These are phyloP conservation scores for Chrysocyon brachyurus DNA, from an alignment of 2,797 vertebrate genomes.

Conservation along the genomic window DNA sequence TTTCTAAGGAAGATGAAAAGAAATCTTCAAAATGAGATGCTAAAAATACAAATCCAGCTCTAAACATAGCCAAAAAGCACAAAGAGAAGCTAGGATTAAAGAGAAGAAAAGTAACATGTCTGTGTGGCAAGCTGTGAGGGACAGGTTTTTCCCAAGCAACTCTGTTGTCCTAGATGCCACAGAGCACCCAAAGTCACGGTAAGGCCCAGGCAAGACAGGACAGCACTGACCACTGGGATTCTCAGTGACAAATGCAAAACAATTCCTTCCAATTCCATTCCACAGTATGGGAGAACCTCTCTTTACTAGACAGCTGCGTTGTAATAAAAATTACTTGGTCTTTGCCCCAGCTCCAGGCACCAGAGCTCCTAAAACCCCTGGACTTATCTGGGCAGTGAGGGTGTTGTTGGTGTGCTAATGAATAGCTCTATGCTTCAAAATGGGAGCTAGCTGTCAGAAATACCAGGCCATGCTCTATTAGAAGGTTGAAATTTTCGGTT, in stretches of 20 bases:
- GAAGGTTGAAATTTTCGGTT: background rate
- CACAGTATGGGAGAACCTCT: background rate
- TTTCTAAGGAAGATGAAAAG: constrained; percentile 40
- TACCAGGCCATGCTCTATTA: background rate
- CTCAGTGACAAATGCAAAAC: background rate
- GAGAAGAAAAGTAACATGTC: background rate
- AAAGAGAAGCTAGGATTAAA: background rate
- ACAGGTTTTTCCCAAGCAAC: background rate
- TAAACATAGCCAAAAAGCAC: background rate
- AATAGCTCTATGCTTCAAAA: background rate
- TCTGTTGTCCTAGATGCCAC: background rate
- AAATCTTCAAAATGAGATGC: constrained; percentile 37
- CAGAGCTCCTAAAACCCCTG: background rate
- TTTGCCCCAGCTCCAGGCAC: background rate
- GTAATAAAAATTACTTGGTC: background rate
- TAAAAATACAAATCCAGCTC: background rate
- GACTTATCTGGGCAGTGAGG: background rate
- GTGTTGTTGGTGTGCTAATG: background rate
- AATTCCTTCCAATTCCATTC: background rate
- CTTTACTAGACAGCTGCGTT: background rate
- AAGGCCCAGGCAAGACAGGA: background rate
- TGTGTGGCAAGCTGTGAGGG: background rate
- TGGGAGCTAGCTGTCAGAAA: background rate
- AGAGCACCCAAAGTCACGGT: background rate
- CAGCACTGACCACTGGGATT: background rate